These are phyloP conservation scores for Drosophila kambysellisi DNA, from an alignment of 2,888 invertebrate species.

Conservation along the genomic window DNA sequence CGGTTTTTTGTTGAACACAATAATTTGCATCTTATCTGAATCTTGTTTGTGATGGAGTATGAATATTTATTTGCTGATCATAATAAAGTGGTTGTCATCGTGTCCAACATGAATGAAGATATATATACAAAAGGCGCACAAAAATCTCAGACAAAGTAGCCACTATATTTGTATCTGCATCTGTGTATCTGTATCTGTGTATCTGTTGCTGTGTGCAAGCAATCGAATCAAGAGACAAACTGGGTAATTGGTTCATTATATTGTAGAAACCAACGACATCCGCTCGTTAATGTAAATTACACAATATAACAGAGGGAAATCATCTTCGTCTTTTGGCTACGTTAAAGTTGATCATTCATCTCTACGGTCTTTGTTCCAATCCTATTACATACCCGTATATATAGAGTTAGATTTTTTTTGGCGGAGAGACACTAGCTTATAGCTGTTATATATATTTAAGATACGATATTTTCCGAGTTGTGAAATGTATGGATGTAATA, in stretches of 20 bases:
- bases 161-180: constrained; percentile 7
- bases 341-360: constrained; percentile 1
- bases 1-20: neutral
- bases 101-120: constrained; percentile 59
- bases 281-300: constrained; percentile 78
- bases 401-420: neutral
- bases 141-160: constrained; percentile 35
- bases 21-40: neutral
- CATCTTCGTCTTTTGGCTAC: constrained; percentile 1
- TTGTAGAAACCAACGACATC: constrained; percentile 79
- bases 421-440: neutral
- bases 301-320: constrained; percentile 54
- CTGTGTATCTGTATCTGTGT: constrained; percentile 16
- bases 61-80: neutral
- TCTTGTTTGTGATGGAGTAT: constrained; percentile 1
- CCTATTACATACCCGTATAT: constrained; percentile 1
- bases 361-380: neutral
- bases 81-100: constrained; percentile 64
- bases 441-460: neutral
- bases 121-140: constrained; percentile 37
- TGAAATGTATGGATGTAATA: neutral
- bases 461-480: neutral
- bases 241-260: constrained; percentile 79
- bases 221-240: constrained; percentile 81
- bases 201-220: constrained; percentile 47